phyloP scores from a whole-genome alignment of 2,888 invertebrate genomes.

The Hecatera dysodea region DNA sequence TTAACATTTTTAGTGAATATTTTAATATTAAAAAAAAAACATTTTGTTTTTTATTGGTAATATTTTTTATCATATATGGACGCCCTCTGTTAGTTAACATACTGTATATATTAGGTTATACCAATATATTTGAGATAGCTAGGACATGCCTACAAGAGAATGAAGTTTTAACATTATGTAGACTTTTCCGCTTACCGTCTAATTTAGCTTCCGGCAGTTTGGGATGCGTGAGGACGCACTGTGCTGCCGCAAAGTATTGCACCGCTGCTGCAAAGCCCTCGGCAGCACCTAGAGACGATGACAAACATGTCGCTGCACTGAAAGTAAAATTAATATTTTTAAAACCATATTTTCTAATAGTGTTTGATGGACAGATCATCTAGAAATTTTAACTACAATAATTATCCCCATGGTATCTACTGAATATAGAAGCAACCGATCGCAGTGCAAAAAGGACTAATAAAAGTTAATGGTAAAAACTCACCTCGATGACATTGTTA shows the following conservation, averaged over 20 bases:
- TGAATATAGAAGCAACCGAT: background rate
- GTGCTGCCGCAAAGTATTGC: conserved; percentile 45
- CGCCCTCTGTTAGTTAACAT: too few species aligned
- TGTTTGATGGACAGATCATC: background rate
- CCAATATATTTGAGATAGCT: too few species aligned
- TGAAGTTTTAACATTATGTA: too few species aligned
- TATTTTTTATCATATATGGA: too few species aligned
- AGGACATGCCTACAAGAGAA: too few species aligned
- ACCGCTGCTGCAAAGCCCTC: conserved; percentile 39
- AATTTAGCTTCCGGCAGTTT: conserved; percentile 29
- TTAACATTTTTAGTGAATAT: too few species aligned
- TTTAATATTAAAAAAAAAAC: too few species aligned
- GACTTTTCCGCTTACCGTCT: conserved; percentile 14
- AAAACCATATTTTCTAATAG: background rate
- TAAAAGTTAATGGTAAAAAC: background rate
- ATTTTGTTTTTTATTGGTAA: too few species aligned
- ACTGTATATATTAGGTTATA: too few species aligned
- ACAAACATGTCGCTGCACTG: conserved; percentile 10
- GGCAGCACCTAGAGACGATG: conserved; percentile 23
- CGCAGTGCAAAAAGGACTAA: background rate
- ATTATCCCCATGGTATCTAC: too few species aligned
- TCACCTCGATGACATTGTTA: conserved; percentile 5
- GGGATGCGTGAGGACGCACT: conserved; percentile 23
- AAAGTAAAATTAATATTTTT: background rate
- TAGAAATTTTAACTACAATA: too few species aligned